These are phyloP conservation scores for Drosophila diplacantha DNA, from an alignment of 2,888 invertebrate species.

Conservation along the genomic window DNA sequence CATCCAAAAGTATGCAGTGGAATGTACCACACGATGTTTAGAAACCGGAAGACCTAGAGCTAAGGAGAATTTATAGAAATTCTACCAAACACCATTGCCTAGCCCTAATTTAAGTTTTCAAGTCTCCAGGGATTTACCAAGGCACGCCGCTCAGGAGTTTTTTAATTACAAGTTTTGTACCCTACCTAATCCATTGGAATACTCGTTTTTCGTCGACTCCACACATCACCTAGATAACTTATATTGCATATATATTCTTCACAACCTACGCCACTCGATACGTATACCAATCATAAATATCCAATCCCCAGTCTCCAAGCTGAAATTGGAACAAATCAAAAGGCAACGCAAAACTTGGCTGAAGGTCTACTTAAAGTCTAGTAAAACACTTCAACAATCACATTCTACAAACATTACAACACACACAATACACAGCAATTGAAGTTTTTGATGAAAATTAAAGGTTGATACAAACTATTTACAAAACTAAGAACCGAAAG, in stretches of 20 bases:
- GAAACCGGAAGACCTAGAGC: not conserved
- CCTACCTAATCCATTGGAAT: conserved; percentile 30
- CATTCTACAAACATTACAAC: conserved; percentile 13
- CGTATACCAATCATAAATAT: conserved; percentile 35
- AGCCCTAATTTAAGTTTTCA: not conserved
- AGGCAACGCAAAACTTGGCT: conserved; percentile 24
- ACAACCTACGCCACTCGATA: conserved; percentile 34
- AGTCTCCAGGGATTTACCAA: not conserved
- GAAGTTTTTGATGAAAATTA: conserved; percentile 65
- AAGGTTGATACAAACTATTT: conserved; percentile 76
- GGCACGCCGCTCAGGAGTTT: conserved; percentile 6
- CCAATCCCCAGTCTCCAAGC: conserved; percentile 29
- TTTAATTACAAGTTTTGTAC: conserved; percentile 27
- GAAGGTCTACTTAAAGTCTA: conserved; percentile 16
- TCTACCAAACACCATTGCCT: not conserved
- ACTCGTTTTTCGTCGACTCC: conserved; percentile 37
- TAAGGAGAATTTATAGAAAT: not conserved
- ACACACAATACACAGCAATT: conserved; percentile 12
- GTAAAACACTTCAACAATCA: conserved; percentile 27
- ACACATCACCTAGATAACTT: conserved; percentile 31
- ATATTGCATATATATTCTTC: conserved; percentile 24
- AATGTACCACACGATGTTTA: not conserved
- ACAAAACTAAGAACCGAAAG: conserved; percentile 51
- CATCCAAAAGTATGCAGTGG: not conserved
- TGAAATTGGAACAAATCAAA: conserved; percentile 40